Evolutionary conservation across 2,888 invertebrate species (phyloP).

Genomic region (Erynnis tages): DNA sequence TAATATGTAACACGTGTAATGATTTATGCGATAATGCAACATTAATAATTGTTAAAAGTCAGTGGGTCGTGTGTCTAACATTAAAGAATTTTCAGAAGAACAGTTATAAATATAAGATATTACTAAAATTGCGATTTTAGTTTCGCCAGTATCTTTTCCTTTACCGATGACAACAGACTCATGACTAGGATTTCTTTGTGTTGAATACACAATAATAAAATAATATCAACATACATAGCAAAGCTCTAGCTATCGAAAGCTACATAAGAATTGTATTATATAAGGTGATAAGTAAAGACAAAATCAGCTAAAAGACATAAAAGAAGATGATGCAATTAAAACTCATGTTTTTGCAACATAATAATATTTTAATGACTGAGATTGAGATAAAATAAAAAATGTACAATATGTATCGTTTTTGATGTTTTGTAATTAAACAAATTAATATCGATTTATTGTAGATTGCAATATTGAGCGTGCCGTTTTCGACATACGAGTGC

Average conservation of each 20-base stretch:
- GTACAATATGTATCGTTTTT: not conserved
- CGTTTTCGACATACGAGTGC: not conserved
- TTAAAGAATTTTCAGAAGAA: too few relatives aligned
- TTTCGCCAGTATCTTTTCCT: too few relatives aligned
- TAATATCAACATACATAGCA: too few relatives aligned
- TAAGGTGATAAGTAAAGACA: too few relatives aligned
- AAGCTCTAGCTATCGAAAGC: too few relatives aligned
- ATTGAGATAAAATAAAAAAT: not conserved
- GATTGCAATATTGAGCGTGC: not conserved
- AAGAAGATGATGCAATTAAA: too few relatives aligned
- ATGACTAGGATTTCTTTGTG: too few relatives aligned
- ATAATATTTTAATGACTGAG: not conserved
- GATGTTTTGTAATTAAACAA: not conserved
- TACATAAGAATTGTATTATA: too few relatives aligned
- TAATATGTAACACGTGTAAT: constrained; percentile 10
- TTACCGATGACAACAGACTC: too few relatives aligned
- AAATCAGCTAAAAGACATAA: too few relatives aligned
- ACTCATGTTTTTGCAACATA: not conserved
- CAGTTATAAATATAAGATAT: too few relatives aligned
- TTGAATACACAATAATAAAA: too few relatives aligned
- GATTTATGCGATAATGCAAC: constrained; percentile 15
- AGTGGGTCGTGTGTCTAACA: constrained; percentile 10
- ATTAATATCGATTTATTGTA: not conserved
- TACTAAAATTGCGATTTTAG: not conserved
- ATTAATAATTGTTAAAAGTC: constrained; percentile 14